phyloP scores from a whole-genome alignment of 2,888 invertebrate species.

The Acanthosepion pharaonis region DNA sequence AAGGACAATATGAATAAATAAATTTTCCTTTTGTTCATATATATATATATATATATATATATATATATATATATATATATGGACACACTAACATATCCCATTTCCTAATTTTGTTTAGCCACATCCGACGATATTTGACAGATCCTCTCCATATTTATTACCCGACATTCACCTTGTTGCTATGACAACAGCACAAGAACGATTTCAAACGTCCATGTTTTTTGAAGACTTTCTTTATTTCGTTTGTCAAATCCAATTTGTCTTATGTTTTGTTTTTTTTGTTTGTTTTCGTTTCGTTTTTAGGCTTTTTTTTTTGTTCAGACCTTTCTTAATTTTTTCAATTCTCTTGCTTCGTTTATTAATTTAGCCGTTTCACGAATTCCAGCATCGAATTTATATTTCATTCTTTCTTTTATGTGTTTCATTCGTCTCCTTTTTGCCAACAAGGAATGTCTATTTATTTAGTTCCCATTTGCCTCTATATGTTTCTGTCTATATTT shows the following conservation, averaged over 20 bases:
- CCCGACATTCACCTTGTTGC: not conserved
- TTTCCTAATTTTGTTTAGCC: not conserved
- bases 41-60: not conserved
- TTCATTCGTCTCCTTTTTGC: not conserved
- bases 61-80: not conserved
- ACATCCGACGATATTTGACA: not conserved
- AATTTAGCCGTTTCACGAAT: not conserved
- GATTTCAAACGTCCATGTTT: conserved; percentile 7
- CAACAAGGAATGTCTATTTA: not conserved
- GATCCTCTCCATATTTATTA: conserved; percentile 2
- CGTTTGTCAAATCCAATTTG: conserved; percentile 23
- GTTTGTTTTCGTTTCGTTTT: not conserved
- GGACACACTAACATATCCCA: not conserved
- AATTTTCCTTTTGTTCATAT: not conserved
- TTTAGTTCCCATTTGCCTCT: not conserved
- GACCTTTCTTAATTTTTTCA: too few species aligned
- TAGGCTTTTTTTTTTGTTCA: too few species aligned
- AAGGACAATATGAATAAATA: not conserved
- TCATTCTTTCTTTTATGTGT: not conserved
- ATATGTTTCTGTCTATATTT: not conserved
- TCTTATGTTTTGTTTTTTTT: not conserved
- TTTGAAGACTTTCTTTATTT: not conserved
- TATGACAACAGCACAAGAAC: not conserved
- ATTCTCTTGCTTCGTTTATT: not conserved
- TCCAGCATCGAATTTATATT: not conserved